A percentile compares a stretch with the other conserved stretches of the same genome.
Evolutionary conservation across 2,797 vertebrate genomes (phyloP).

Genomic region (Synaphobranchus kaupii): DNA sequence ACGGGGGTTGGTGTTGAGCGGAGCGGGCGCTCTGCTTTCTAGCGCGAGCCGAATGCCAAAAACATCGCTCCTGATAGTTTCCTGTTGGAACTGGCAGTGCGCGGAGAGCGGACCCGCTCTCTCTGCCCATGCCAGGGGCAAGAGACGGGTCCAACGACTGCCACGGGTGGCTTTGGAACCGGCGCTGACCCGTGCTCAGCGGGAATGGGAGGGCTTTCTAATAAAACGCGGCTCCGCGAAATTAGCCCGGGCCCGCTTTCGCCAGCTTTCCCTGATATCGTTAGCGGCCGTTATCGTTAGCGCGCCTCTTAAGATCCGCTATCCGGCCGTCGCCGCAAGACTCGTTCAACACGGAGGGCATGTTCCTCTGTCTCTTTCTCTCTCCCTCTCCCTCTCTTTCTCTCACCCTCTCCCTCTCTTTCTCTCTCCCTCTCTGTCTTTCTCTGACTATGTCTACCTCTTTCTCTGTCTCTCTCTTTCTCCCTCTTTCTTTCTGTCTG

Average conservation of each 20-base stretch:
- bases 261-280: constrained; percentile 57
- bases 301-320: constrained; percentile 65
- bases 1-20: not conserved
- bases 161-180: constrained; percentile 66
- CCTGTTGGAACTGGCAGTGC: constrained; percentile 38
- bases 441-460: constrained; percentile 12
- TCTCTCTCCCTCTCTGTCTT: not conserved
- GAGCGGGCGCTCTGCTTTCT: not conserved
- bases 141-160: constrained; percentile 60
- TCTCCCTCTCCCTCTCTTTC: constrained; percentile 9
- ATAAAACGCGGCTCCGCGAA: constrained; percentile 71
- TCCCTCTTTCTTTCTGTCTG: constrained; percentile 4
- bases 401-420: constrained; percentile 10
- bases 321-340: constrained; percentile 58
- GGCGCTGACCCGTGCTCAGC: constrained; percentile 65
- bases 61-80: not conserved
- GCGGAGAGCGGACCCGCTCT: constrained; percentile 14
- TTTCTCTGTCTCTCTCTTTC: constrained; percentile 22
- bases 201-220: constrained; percentile 72
- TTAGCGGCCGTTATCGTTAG: no score
- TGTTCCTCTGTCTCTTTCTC: constrained; percentile 35
- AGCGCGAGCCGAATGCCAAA: no score
- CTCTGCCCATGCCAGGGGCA: no score
- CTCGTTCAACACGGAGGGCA: constrained; percentile 62
- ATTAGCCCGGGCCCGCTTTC: constrained; percentile 62